phyloP scores from a whole-genome alignment of 1,140 invertebrate genomes.

The Heliconius congener region DNA sequence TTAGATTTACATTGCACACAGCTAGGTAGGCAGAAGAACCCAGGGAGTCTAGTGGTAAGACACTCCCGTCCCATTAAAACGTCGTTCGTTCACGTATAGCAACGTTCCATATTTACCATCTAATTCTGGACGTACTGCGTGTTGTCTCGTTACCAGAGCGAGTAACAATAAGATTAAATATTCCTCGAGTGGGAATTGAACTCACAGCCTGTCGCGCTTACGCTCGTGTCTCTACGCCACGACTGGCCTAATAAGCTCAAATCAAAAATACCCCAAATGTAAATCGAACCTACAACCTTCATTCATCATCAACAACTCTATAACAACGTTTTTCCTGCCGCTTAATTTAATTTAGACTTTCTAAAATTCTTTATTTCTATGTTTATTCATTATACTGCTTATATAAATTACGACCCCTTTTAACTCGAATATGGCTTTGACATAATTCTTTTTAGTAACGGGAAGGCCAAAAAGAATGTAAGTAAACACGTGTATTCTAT shows the following conservation, averaged over 20 bases:
- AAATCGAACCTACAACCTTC: too few species aligned
- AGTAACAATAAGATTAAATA: neutral
- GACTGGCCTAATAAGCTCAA: too few species aligned
- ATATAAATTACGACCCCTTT: conserved; percentile 16
- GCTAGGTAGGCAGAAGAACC: neutral
- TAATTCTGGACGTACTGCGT: neutral
- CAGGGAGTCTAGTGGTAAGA: neutral
- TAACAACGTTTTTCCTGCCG: neutral
- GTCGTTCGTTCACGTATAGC: too few species aligned
- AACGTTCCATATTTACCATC: neutral
- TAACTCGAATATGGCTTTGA: conserved; percentile 13
- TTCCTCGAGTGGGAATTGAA: too few species aligned
- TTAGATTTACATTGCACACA: neutral
- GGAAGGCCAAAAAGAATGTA: conserved; percentile 26
- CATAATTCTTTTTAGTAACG: conserved; percentile 24
- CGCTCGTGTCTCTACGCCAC: too few species aligned
- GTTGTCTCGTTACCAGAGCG: neutral
- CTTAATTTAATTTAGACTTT: neutral
- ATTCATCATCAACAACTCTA: too few species aligned
- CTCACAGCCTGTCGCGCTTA: too few species aligned
- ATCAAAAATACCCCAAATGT: too few species aligned
- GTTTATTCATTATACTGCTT: neutral
- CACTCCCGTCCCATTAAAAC: neutral
- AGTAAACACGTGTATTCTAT: conserved; percentile 28
- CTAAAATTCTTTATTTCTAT: neutral